These are phyloP conservation scores for Drosophila azteca DNA, from an alignment of 1,140 invertebrate species.

Conservation along the genomic window DNA sequence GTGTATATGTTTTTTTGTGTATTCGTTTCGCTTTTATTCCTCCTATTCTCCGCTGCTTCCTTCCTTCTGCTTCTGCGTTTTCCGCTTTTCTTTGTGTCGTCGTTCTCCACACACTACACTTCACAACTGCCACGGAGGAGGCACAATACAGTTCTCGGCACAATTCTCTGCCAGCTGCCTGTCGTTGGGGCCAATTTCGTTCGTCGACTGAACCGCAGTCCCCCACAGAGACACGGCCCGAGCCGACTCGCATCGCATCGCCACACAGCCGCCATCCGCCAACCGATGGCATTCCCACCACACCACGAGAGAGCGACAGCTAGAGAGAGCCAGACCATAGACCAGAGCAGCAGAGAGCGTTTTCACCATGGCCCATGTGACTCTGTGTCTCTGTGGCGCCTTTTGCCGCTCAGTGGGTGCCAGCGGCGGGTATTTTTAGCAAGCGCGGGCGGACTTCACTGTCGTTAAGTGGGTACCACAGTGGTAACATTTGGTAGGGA, in stretches of 20 bases:
- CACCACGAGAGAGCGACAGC: too few species aligned
- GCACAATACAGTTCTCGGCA: conserved; percentile 17
- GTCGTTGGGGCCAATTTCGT: conserved; percentile 73
- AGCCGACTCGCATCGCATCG: too few species aligned
- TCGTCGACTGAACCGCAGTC: conserved; percentile 59
- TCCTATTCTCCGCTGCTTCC: conserved; percentile 3
- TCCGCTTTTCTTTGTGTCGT: not conserved
- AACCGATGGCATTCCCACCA: conserved; percentile 48
- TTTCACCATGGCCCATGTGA: conserved; percentile 75
- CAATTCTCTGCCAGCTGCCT: conserved; percentile 48
- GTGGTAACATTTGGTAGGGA: too few species aligned
- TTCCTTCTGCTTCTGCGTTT: not conserved
- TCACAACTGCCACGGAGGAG: conserved; percentile 53
- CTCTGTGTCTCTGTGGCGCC: conserved; percentile 68
- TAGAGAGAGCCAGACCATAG: too few species aligned
- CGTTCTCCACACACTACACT: conserved; percentile 57
- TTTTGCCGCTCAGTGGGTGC: conserved; percentile 45
- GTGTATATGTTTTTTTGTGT: conserved; percentile 3
- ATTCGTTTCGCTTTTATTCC: conserved; percentile 12
- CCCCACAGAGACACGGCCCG: conserved; percentile 20
- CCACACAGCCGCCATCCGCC: conserved; percentile 27
- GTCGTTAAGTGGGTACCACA: conserved; percentile 24
- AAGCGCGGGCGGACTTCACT: conserved; percentile 59
- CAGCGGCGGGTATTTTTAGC: conserved; percentile 67
- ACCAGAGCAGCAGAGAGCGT: conserved; percentile 22